A percentile compares a stretch with the other conserved stretches of the same genome.
phyloP scores from a whole-genome alignment of 1,140 invertebrate genomes.

The Hypsibius dujardini region DNA sequence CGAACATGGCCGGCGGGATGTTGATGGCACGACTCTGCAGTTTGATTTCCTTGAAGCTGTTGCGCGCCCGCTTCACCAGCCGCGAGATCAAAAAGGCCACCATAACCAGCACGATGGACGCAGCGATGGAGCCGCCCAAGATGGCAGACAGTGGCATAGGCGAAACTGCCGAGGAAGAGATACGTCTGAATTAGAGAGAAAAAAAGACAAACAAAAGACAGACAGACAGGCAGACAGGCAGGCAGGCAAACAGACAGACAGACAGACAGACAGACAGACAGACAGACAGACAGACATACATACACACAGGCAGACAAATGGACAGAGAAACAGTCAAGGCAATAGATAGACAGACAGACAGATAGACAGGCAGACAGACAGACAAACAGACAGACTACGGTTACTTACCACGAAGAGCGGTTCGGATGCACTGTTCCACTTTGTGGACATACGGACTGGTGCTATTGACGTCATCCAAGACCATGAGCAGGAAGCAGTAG shows the following conservation, averaged over 20 bases:
- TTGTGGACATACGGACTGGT: too few species aligned
- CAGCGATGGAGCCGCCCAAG: background rate
- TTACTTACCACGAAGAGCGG: too few species aligned
- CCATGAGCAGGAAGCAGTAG: too few species aligned
- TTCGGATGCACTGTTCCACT: too few species aligned
- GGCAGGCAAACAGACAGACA: background rate
- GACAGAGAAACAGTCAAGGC: too few species aligned
- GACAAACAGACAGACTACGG: too few species aligned
- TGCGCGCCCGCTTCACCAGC: background rate
- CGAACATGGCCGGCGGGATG: background rate
- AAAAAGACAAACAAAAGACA: background rate
- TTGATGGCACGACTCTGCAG: background rate
- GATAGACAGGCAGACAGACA: too few species aligned
- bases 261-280: background rate
- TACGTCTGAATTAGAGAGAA: background rate
- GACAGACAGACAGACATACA: background rate
- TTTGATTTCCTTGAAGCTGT: background rate
- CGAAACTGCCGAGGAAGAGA: background rate
- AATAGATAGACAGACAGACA: too few species aligned
- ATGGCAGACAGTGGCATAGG: background rate
- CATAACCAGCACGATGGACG: background rate
- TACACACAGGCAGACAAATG: too few species aligned
- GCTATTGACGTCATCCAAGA: too few species aligned
- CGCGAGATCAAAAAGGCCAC: background rate
- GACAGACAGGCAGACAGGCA: background rate